Percentiles rank a stretch among this genome's conserved stretches.
These are phyloP conservation scores for Holacanthus passer DNA, from an alignment of 2,113 vertebrate species.

Conservation along the genomic window DNA sequence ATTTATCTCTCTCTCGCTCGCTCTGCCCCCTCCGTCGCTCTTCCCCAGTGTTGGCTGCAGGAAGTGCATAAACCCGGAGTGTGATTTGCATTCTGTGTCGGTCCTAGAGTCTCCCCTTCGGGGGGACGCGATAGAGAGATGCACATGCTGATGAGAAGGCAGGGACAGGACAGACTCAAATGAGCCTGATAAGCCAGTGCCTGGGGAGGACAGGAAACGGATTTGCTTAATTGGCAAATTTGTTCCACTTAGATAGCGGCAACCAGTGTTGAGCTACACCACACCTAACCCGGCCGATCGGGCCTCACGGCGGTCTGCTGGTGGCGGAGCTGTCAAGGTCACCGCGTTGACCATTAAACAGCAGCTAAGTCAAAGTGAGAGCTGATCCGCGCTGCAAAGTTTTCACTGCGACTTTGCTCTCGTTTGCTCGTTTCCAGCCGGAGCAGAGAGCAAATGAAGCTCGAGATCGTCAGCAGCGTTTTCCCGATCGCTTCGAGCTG, in stretches of 20 bases:
- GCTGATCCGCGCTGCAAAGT: constrained; percentile 6
- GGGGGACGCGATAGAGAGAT: constrained; percentile 73
- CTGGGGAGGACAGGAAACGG: constrained; percentile 79
- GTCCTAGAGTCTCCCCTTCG: constrained; percentile 65
- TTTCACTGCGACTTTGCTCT: neutral
- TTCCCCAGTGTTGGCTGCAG: constrained; percentile 22
- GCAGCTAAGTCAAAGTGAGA: constrained; percentile 8
- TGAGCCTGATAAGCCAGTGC: constrained; percentile 81
- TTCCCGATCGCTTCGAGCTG: constrained; percentile 44
- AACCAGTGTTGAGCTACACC: constrained; percentile 61
- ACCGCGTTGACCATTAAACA: constrained; percentile 22
- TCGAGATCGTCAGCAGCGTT: constrained; percentile 36
- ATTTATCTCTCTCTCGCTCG: constrained; percentile 46
- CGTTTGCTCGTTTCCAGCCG: constrained; percentile 26
- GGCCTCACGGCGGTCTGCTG: constrained; percentile 30
- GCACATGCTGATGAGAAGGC: constrained; percentile 76
- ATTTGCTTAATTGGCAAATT: constrained; percentile 91
- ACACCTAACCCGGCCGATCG: constrained; percentile 29
- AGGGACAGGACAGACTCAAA: constrained; percentile 83
- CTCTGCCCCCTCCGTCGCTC: constrained; percentile 9
- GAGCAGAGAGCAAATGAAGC: constrained; percentile 24
- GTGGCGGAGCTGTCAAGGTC: constrained; percentile 40
- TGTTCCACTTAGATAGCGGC: constrained; percentile 88
- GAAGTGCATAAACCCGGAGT: constrained; percentile 48
- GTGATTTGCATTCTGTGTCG: constrained; percentile 63